phyloP scores from a whole-genome alignment of 2,888 invertebrate genomes.

The Macroteleia sp. region DNA sequence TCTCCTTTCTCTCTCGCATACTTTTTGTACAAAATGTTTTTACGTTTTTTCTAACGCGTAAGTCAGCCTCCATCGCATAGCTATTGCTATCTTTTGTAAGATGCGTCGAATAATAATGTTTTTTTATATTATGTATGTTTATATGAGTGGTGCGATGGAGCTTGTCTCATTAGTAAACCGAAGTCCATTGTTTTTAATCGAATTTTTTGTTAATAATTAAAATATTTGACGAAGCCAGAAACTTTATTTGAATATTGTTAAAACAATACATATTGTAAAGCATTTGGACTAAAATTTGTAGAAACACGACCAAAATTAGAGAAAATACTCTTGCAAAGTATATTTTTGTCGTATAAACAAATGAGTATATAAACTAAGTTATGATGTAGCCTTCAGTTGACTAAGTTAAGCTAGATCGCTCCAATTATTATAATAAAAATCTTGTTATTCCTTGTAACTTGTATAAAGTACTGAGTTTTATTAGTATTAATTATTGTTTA shows the following conservation, averaged over 20 bases:
- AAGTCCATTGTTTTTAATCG: slow-evolving; percentile 38
- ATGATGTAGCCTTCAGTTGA: slow-evolving; percentile 73
- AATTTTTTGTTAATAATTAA: not conserved
- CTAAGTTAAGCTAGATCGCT: slow-evolving; percentile 67
- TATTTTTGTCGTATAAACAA: slow-evolving; percentile 73
- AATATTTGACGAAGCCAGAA: slow-evolving; percentile 1
- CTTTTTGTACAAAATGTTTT: slow-evolving; percentile 83
- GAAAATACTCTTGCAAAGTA: slow-evolving; percentile 64
- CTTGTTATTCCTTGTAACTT: slow-evolving; percentile 83
- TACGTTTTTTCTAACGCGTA: slow-evolving; percentile 77
- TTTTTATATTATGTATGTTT: slow-evolving; percentile 71
- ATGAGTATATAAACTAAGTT: slow-evolving; percentile 71
- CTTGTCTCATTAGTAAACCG: slow-evolving; percentile 65
- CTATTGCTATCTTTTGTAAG: slow-evolving; percentile 69
- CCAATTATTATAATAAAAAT: slow-evolving; percentile 74
- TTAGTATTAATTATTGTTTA: slow-evolving; percentile 81
- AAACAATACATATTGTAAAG: not conserved
- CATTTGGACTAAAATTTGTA: not conserved
- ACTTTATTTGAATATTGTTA: slow-evolving; percentile 10
- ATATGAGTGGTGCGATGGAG: slow-evolving; percentile 73
- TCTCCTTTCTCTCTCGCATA: slow-evolving; percentile 78
- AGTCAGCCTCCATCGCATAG: slow-evolving; percentile 70
- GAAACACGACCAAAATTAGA: slow-evolving; percentile 42
- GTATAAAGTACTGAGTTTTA: slow-evolving; percentile 84
- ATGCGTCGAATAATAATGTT: slow-evolving; percentile 75